phyloP scores from a whole-genome alignment of 2,113 vertebrate species.

The Triplophysa siluroides region DNA sequence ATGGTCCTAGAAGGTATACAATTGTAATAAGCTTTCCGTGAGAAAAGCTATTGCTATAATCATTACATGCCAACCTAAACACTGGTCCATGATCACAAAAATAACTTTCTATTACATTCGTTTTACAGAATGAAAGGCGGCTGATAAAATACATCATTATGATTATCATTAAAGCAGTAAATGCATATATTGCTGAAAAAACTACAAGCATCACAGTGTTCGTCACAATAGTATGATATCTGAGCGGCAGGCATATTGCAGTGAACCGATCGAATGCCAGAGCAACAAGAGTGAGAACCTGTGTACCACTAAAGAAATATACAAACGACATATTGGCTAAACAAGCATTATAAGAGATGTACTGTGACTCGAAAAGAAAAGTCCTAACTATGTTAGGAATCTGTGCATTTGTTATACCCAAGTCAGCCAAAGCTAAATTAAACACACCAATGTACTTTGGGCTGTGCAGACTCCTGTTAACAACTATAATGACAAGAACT shows the following conservation, averaged over 20 bases:
- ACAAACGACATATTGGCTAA: slow-evolving; percentile 66
- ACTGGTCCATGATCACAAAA: slow-evolving; percentile 69
- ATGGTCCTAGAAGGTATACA: slow-evolving; percentile 40
- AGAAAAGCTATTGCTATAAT: slow-evolving; percentile 48
- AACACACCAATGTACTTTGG: slow-evolving; percentile 73
- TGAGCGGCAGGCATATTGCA: slow-evolving; percentile 55
- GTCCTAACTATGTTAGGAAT: slow-evolving; percentile 69
- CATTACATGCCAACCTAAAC: slow-evolving; percentile 63
- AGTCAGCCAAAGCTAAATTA: slow-evolving; percentile 68
- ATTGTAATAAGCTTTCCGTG: background rate
- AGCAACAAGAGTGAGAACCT: slow-evolving; percentile 58
- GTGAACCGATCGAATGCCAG: slow-evolving; percentile 60
- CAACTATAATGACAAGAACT: slow-evolving; percentile 41
- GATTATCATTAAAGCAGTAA: background rate
- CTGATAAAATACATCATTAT: slow-evolving; percentile 55
- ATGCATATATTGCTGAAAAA: slow-evolving; percentile 51
- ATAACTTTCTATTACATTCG: slow-evolving; percentile 67
- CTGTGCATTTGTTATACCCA: slow-evolving; percentile 63
- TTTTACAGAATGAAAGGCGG: slow-evolving; percentile 67
- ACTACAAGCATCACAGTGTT: slow-evolving; percentile 58
- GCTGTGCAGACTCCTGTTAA: slow-evolving; percentile 52
- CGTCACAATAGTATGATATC: slow-evolving; percentile 50
- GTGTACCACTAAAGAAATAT: slow-evolving; percentile 60
- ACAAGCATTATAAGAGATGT: slow-evolving; percentile 64
- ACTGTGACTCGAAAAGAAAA: slow-evolving; percentile 63